These are phyloP conservation scores for Deilephila porcellus DNA, from an alignment of 2,888 invertebrate genomes.

Conservation along the genomic window DNA sequence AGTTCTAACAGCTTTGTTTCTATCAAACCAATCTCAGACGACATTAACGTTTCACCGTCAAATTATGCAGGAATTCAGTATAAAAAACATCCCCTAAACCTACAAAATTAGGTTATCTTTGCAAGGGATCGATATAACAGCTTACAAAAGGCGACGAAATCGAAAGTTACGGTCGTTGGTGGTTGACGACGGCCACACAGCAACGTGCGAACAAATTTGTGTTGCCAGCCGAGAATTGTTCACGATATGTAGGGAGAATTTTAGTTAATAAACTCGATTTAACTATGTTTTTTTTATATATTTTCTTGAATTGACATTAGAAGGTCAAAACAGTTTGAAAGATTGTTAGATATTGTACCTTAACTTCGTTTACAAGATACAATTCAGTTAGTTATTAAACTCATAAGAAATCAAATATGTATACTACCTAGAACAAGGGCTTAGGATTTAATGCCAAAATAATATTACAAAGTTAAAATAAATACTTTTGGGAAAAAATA, in stretches of 20 bases:
- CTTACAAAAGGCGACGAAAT: slow-evolving; percentile 13
- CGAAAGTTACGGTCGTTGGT: slow-evolving; percentile 32
- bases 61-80: slow-evolving; percentile 37
- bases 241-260: background rate
- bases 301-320: too few species aligned
- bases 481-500: background rate
- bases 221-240: background rate
- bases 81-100: slow-evolving; percentile 22
- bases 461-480: background rate
- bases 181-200: slow-evolving; percentile 31
- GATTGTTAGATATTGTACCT: too few species aligned
- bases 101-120: slow-evolving; percentile 27
- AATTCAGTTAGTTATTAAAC: too few species aligned
- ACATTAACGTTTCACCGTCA: background rate
- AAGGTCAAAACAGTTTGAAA: too few species aligned
- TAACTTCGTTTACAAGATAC: too few species aligned
- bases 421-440: too few species aligned
- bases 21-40: background rate
- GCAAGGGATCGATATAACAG: slow-evolving; percentile 7
- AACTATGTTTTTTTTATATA: too few species aligned
- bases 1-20: too few species aligned
- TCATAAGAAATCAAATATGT: too few species aligned
- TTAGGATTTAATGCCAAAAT: too few species aligned
- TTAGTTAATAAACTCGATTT: background rate
- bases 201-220: slow-evolving; percentile 17